phyloP scores from a whole-genome alignment of 2,888 invertebrate species.

The Xanthorhoe designata region DNA sequence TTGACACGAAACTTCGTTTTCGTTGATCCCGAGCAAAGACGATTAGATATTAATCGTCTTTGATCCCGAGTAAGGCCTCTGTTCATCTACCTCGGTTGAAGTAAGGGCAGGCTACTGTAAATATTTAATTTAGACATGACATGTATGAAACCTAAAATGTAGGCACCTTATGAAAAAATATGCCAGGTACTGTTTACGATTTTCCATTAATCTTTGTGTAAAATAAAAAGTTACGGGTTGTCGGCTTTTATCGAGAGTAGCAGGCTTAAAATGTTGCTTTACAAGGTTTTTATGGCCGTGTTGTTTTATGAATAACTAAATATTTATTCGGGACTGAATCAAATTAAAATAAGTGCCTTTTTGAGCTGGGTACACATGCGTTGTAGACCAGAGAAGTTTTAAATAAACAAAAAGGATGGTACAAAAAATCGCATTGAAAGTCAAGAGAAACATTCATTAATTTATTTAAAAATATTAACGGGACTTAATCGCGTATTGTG shows the following conservation, averaged over 20 bases:
- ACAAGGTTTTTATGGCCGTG: background rate
- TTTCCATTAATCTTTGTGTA: background rate
- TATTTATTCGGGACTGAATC: background rate
- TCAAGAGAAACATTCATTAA: too few relatives aligned
- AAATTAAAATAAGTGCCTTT: background rate
- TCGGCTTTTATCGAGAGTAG: slow-evolving; percentile 6
- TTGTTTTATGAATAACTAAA: slow-evolving; percentile 9
- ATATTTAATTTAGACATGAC: background rate
- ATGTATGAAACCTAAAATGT: background rate
- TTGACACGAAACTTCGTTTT: too few relatives aligned
- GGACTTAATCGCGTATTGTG: too few relatives aligned
- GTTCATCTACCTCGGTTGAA: too few relatives aligned
- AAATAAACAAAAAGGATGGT: too few relatives aligned
- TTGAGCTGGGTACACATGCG: background rate
- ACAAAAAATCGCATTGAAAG: too few relatives aligned
- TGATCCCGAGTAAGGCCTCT: too few relatives aligned
- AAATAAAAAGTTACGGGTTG: slow-evolving; percentile 10
- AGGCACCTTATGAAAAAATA: background rate
- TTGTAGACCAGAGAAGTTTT: too few relatives aligned
- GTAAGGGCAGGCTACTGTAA: background rate
- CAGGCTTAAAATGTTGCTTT: slow-evolving; percentile 4
- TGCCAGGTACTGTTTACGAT: background rate
- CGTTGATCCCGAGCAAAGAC: too few relatives aligned
- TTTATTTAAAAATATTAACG: too few relatives aligned
- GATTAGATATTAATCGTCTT: too few relatives aligned